Conservation (phyloP, 2,888 invertebrate genomes). For the Furcula furcula region DNA sequence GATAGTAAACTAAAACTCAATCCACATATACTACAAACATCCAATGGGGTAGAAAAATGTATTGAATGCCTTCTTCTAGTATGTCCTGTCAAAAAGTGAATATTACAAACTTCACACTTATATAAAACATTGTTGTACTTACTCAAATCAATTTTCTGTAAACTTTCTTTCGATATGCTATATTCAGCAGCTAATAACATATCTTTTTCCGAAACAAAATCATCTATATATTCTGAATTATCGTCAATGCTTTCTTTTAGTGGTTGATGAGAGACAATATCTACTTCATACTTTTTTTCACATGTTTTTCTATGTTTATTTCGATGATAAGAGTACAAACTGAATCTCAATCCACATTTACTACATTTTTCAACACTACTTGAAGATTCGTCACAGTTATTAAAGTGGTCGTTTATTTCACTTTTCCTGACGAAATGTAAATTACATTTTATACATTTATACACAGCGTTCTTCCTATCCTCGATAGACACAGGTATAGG, state of each 20-base stretch:
- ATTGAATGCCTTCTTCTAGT: neutral
- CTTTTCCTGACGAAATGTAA: conserved; percentile 11
- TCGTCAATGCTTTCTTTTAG: neutral
- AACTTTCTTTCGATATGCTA: neutral
- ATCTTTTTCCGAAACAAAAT: neutral
- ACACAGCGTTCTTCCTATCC: conserved; percentile 1
- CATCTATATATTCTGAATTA: neutral
- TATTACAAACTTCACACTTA: conserved; percentile 13
- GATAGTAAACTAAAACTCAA: conserved; percentile 10
- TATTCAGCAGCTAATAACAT: neutral
- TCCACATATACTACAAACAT: neutral
- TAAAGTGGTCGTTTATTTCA: conserved; percentile 11
- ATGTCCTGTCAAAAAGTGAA: neutral
- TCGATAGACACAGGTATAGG: conserved; percentile 25
- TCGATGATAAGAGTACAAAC: conserved; percentile 1
- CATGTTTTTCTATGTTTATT: conserved; percentile 3
- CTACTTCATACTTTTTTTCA: conserved; percentile 3
- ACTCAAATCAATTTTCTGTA: conserved; percentile 10
- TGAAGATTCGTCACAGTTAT: conserved; percentile 2
- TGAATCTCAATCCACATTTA: conserved; percentile 11
- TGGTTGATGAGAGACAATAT: neutral
- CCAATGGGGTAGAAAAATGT: neutral
- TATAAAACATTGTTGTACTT: conserved; percentile 12
- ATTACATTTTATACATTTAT: conserved; percentile 14
- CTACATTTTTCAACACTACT: conserved; percentile 7